Conservation (phyloP, 2,113 vertebrate genomes). For the Leucopsar rothschildi region DNA sequence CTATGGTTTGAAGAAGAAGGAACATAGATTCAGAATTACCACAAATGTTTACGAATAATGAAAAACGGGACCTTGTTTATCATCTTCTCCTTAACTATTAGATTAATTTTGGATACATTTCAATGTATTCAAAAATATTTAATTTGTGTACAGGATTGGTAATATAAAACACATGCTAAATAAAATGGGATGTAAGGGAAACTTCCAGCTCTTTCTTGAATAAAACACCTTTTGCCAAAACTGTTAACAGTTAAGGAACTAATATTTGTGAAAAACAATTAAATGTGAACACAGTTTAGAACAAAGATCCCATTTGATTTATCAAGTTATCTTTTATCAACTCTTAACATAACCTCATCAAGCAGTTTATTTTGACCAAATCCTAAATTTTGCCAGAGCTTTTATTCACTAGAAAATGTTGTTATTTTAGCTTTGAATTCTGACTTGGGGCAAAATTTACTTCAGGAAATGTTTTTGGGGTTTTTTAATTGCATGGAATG, state of each 20-base stretch:
- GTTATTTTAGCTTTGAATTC: not conserved
- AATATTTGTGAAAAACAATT: not conserved
- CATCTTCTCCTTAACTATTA: not conserved
- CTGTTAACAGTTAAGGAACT: not conserved
- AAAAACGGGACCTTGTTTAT: not conserved
- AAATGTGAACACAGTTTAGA: not conserved
- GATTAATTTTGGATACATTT: not conserved
- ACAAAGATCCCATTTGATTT: not conserved
- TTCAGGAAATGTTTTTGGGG: not conserved
- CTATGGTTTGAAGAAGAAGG: not conserved
- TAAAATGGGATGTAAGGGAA: not conserved
- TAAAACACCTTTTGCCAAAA: not conserved
- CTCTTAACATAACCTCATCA: not conserved
- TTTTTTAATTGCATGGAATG: not conserved
- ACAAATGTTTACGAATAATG: not conserved
- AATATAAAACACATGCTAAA: not conserved
- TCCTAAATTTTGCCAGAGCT: not conserved
- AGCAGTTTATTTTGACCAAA: not conserved
- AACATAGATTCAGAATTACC: not conserved
- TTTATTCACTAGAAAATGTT: not conserved
- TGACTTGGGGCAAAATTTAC: not conserved
- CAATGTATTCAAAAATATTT: not conserved
- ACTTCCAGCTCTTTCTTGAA: not conserved
- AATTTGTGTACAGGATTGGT: not conserved
- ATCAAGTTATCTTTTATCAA: not conserved